phyloP scores from a whole-genome alignment of 2,888 invertebrate species.

The Ophioninae sp. region DNA sequence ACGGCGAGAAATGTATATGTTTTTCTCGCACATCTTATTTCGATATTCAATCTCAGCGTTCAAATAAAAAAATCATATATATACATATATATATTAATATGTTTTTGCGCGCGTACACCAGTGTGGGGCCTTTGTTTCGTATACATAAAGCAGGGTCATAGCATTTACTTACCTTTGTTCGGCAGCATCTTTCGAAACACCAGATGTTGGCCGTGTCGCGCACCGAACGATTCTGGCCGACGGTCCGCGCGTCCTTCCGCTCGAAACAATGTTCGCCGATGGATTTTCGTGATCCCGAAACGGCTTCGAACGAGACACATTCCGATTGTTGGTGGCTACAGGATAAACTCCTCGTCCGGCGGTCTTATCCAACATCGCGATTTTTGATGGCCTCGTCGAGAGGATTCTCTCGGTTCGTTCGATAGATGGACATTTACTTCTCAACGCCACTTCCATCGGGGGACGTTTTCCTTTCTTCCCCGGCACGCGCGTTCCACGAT shows the following conservation, averaged over 20 bases:
- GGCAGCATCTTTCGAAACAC: background rate
- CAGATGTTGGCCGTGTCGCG: background rate
- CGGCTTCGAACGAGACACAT: too few relatives aligned
- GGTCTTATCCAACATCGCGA: background rate
- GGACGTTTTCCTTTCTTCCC: background rate
- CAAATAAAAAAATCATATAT: too few relatives aligned
- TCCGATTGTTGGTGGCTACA: too few relatives aligned
- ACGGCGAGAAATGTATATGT: too few relatives aligned
- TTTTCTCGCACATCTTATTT: too few relatives aligned
- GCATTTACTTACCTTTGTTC: background rate
- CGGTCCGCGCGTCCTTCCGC: background rate
- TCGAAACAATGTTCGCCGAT: constrained; percentile 42
- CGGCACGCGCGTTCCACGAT: background rate
- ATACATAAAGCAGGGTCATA: too few relatives aligned
- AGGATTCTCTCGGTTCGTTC: background rate
- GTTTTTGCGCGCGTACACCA: too few relatives aligned
- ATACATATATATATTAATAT: too few relatives aligned
- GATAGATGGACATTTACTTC: background rate
- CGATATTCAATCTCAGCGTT: too few relatives aligned
- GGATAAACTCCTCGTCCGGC: background rate
- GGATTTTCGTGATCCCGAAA: background rate
- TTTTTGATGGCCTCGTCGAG: background rate
- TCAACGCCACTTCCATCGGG: background rate
- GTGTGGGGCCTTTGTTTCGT: too few relatives aligned
- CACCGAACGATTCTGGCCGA: constrained; percentile 29